A percentile compares a stretch with the other conserved stretches of the same genome.
Conservation (phyloP, 2,797 vertebrate genomes). For the Chloroceryle amazona region DNA sequence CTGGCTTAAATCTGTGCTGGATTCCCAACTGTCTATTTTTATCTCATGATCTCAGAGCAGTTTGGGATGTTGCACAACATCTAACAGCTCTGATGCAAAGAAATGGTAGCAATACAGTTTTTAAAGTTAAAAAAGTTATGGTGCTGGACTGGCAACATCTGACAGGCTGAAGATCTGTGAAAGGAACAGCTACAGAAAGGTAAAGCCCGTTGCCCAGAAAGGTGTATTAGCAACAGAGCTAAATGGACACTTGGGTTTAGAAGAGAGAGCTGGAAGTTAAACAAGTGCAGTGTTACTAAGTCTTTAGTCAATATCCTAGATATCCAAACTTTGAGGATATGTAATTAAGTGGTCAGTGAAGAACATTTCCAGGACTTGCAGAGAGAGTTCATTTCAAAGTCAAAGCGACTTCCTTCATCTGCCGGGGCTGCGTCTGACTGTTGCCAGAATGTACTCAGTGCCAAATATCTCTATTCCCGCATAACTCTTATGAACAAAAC, state of each 20-base stretch:
- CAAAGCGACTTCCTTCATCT: neutral
- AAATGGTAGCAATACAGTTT: neutral
- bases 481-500: conserved; percentile 3
- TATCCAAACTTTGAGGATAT: neutral
- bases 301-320: neutral
- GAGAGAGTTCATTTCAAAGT: conserved; percentile 40
- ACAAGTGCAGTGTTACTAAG: neutral
- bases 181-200: neutral
- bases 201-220: neutral
- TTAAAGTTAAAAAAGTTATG: neutral
- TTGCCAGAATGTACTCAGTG: neutral
- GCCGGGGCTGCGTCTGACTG: neutral
- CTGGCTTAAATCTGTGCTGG: neutral
- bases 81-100: conserved; percentile 8
- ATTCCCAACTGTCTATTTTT: conserved; percentile 42
- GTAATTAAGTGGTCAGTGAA: conserved; percentile 26
- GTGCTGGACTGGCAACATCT: neutral
- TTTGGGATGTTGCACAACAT: conserved; percentile 39
- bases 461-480: neutral
- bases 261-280: neutral
- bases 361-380: conserved; percentile 32
- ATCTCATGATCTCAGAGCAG: neutral
- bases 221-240: neutral
- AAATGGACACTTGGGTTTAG: neutral
- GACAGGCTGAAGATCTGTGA: neutral